Conservation (phyloP, 2,797 vertebrate species). For the Trichosurus vulpecula region DNA sequence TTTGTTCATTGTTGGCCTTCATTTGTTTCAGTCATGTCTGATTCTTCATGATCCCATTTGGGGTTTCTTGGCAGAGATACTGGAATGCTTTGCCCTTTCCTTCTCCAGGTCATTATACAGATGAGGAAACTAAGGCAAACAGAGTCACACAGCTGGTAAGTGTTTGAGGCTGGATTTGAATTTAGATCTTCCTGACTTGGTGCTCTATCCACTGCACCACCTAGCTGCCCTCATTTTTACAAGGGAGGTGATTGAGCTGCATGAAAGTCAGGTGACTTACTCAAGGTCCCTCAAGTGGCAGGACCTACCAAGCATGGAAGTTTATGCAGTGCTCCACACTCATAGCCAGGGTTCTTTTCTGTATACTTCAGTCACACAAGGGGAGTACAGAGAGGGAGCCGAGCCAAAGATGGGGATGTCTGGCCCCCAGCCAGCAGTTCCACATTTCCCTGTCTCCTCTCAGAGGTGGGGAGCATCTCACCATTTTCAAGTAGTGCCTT, state of each 20-base stretch:
- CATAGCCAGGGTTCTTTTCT: not conserved
- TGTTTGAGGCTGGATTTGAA: not conserved
- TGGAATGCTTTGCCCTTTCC: not conserved
- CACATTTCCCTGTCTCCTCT: not conserved
- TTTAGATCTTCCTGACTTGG: not conserved
- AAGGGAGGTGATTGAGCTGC: not conserved
- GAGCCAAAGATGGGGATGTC: not conserved
- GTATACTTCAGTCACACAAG: not conserved
- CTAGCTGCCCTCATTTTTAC: not conserved
- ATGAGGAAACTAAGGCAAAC: not conserved
- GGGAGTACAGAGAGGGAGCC: not conserved
- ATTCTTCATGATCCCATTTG: not conserved
- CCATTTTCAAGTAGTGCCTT: conserved; percentile 2
- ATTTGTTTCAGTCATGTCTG: not conserved
- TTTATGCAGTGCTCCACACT: not conserved
- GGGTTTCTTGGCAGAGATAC: not conserved
- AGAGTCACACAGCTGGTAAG: not conserved
- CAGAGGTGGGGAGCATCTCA: not conserved
- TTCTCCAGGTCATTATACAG: not conserved
- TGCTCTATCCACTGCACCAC: not conserved
- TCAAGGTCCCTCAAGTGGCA: not conserved
- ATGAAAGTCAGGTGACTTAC: not conserved
- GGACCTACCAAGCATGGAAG: not conserved
- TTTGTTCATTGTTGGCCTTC: not conserved
- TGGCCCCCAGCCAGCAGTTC: not conserved